Conservation (phyloP, 2,113 vertebrate genomes). For the Passer domesticus region DNA sequence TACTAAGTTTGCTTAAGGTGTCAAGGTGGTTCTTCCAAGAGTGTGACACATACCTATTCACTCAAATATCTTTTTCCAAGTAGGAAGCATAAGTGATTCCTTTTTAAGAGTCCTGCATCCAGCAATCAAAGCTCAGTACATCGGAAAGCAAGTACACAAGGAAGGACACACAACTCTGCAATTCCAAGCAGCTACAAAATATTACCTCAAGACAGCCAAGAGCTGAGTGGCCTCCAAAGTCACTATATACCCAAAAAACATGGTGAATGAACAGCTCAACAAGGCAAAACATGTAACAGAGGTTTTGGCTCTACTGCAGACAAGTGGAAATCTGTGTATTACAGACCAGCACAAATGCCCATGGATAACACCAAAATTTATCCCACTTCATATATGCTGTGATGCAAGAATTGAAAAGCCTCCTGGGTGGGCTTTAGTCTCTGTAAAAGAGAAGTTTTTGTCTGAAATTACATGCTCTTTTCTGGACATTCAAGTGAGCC, state of each 20-base stretch:
- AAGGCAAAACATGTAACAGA: background rate
- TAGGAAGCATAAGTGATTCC: background rate
- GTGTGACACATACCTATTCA: background rate
- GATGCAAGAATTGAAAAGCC: background rate
- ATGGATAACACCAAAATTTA: background rate
- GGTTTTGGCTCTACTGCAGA: background rate
- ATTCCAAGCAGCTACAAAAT: background rate
- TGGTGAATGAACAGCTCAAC: background rate
- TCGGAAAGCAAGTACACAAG: background rate
- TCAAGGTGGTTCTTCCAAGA: background rate
- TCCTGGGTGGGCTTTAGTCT: background rate
- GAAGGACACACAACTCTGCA: background rate
- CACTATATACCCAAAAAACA: background rate
- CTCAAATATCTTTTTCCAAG: background rate
- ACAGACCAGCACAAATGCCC: background rate
- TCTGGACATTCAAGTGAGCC: background rate
- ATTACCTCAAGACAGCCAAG: background rate
- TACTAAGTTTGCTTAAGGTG: background rate
- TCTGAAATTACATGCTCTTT: background rate
- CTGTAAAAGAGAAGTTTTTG: background rate
- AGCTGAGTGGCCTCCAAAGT: background rate
- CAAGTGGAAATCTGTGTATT: background rate
- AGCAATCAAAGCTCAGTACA: background rate
- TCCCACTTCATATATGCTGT: background rate
- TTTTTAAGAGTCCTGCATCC: background rate